Percentiles rank a stretch among this genome's conserved stretches.
Conservation (phyloP, 2,888 invertebrate species). For the Tethea ocularis region DNA sequence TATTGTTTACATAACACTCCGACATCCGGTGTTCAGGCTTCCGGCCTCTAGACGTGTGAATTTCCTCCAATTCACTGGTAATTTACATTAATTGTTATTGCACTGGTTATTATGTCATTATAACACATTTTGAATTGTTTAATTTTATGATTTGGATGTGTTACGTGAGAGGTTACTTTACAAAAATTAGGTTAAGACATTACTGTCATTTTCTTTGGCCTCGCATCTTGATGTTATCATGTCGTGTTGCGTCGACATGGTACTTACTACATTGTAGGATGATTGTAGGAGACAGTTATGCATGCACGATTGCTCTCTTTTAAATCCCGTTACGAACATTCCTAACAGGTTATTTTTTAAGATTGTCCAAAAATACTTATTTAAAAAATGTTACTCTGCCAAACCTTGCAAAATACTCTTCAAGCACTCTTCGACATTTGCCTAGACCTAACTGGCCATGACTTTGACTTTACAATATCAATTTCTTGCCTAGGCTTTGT, state of each 20-base stretch:
- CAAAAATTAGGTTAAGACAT: constrained; percentile 19
- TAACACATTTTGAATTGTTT: constrained; percentile 27
- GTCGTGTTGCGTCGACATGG: not conserved
- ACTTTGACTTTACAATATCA: too few relatives aligned
- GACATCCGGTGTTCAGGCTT: constrained; percentile 30
- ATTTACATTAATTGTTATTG: constrained; percentile 25
- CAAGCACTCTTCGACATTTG: too few relatives aligned
- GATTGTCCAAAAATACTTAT: too few relatives aligned
- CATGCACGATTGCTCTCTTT: not conserved
- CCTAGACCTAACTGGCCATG: too few relatives aligned
- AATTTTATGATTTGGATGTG: constrained; percentile 13
- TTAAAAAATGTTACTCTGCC: too few relatives aligned
- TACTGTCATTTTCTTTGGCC: constrained; percentile 22
- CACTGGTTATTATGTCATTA: constrained; percentile 35
- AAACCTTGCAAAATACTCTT: too few relatives aligned
- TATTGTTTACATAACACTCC: constrained; percentile 26
- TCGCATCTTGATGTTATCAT: not conserved
- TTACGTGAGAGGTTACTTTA: constrained; percentile 20
- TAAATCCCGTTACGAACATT: not conserved
- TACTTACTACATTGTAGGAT: not conserved
- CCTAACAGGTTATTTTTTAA: too few relatives aligned
- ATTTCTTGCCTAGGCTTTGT: too few relatives aligned
- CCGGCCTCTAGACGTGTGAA: constrained; percentile 33
- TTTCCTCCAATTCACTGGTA: constrained; percentile 26
- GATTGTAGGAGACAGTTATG: not conserved